Conservation (phyloP, 2,113 vertebrate genomes). For the Gasterosteus nipponicus region DNA sequence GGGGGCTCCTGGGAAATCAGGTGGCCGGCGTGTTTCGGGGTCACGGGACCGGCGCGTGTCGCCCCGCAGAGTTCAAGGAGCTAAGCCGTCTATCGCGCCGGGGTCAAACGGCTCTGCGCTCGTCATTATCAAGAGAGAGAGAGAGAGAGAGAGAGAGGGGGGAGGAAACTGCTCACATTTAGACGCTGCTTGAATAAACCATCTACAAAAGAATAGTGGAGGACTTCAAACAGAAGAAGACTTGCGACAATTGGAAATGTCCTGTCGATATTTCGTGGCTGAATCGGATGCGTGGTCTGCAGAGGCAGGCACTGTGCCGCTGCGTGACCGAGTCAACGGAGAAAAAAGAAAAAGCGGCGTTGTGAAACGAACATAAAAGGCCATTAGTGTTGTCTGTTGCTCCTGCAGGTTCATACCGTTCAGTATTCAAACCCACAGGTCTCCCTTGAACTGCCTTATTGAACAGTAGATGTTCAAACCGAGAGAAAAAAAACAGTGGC, state of each 20-base stretch:
- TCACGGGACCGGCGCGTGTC: slow-evolving; percentile 34
- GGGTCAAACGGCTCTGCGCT: slow-evolving; percentile 64
- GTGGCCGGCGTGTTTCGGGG: slow-evolving; percentile 32
- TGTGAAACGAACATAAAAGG: slow-evolving; percentile 49
- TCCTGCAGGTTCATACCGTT: slow-evolving; percentile 65
- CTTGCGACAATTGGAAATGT: slow-evolving; percentile 34
- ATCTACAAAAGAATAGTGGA: slow-evolving; percentile 22
- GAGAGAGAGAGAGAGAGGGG: neutral
- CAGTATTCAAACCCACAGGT: slow-evolving; percentile 80
- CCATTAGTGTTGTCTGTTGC: slow-evolving; percentile 67
- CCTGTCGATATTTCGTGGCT: slow-evolving; percentile 21
- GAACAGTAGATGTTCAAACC: slow-evolving; percentile 76
- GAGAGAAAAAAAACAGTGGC: slow-evolving; percentile 56
- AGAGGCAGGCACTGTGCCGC: slow-evolving; percentile 2
- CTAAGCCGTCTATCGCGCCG: slow-evolving; percentile 30
- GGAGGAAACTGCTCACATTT: neutral
- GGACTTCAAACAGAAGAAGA: slow-evolving; percentile 17
- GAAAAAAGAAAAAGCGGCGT: slow-evolving; percentile 15
- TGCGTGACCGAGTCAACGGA: slow-evolving; percentile 21
- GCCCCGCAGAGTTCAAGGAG: slow-evolving; percentile 62
- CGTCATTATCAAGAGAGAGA: slow-evolving; percentile 40
- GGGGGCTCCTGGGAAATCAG: slow-evolving; percentile 76
- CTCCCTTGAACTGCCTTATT: slow-evolving; percentile 78
- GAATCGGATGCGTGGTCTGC: slow-evolving; percentile 12
- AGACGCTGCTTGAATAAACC: slow-evolving; percentile 25